These are phyloP conservation scores for Atherix ibis DNA, from an alignment of 2,888 invertebrate genomes.

Conservation along the genomic window DNA sequence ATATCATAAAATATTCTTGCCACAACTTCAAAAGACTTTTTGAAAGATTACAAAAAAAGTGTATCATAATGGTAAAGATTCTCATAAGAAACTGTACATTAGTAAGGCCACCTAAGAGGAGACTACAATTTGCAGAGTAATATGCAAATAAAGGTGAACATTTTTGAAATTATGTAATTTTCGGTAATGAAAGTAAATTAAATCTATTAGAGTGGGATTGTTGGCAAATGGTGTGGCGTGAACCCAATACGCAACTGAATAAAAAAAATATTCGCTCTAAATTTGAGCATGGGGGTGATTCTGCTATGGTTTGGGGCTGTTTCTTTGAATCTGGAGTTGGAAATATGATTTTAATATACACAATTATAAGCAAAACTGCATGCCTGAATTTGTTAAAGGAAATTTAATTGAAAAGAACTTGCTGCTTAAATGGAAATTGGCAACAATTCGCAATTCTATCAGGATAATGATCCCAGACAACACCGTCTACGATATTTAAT, in stretches of 20 bases:
- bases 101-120: no score
- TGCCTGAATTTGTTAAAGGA: not conserved
- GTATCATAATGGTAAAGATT: no score
- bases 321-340: not conserved
- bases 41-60: no score
- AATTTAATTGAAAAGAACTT: not conserved
- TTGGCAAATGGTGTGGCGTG: not conserved
- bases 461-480: not conserved
- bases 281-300: not conserved
- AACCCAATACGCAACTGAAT: not conserved
- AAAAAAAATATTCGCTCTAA: not conserved
- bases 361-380: not conserved
- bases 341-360: not conserved
- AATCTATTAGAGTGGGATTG: not conserved
- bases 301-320: conserved; percentile 2
- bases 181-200: not conserved
- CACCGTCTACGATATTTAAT: no score
- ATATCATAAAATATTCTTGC: no score
- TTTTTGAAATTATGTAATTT: not conserved
- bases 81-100: no score
- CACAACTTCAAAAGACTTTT: no score
- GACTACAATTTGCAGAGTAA: not conserved
- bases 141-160: not conserved
- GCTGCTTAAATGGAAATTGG: not conserved
- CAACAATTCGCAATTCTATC: not conserved